Conservation (phyloP, 2,797 vertebrate species). For the Girardinus metallicus region DNA sequence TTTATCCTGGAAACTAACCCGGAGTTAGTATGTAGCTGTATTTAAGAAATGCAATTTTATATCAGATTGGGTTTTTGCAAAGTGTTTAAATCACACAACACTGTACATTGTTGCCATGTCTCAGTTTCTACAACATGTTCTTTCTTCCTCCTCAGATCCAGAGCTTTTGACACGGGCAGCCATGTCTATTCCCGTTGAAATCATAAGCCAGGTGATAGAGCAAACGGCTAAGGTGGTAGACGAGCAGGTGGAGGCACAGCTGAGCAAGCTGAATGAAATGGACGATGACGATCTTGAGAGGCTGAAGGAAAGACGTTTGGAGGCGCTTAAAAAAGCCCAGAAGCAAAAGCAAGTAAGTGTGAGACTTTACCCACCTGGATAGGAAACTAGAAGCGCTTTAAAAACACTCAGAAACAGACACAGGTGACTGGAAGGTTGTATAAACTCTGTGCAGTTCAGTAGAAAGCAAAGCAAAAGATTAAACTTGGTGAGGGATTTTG, state of each 20-base stretch:
- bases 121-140: neutral
- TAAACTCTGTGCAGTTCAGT: neutral
- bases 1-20: neutral
- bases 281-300: constrained; percentile 94
- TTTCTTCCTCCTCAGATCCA: constrained; percentile 9
- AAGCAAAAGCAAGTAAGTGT: constrained; percentile 93
- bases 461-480: neutral
- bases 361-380: neutral
- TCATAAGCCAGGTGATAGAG: constrained; percentile 89
- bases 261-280: constrained; percentile 90
- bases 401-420: neutral
- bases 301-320: constrained; percentile 91
- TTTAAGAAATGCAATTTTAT: neutral
- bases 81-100: neutral
- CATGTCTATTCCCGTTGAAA: constrained; percentile 87
- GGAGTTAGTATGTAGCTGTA: neutral
- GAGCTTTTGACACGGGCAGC: constrained; percentile 44
- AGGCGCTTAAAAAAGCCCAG: constrained; percentile 93
- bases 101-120: neutral
- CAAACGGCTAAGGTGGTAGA: constrained; percentile 89
- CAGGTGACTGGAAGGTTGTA: neutral
- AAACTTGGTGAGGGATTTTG: neutral
- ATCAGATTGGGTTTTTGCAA: neutral
- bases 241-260: constrained; percentile 90
- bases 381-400: neutral